Conservation (phyloP, 2,797 vertebrate species). For the Molossus molossus region DNA sequence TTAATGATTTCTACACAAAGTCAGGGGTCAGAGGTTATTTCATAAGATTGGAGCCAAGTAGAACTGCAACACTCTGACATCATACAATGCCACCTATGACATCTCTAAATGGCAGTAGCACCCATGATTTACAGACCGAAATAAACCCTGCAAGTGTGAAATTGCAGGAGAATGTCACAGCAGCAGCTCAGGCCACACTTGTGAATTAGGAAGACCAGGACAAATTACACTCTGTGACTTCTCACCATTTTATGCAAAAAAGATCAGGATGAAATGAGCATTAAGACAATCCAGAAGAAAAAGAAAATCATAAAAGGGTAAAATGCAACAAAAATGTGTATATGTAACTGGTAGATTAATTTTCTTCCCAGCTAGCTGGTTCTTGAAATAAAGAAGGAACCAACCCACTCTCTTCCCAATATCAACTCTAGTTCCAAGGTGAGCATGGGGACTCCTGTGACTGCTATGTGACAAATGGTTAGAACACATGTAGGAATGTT, state of each 20-base stretch:
- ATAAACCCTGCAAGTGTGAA: background rate
- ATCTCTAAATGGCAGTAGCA: background rate
- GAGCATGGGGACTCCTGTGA: background rate
- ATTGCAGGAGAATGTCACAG: background rate
- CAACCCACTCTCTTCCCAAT: background rate
- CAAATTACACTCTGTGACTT: background rate
- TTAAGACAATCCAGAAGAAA: background rate
- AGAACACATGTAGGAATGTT: background rate
- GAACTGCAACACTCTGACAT: background rate
- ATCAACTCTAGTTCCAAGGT: background rate
- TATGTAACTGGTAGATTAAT: background rate
- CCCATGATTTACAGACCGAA: background rate
- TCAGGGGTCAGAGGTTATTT: background rate
- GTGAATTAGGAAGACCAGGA: background rate
- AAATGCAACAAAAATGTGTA: background rate
- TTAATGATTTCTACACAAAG: conserved; percentile 19
- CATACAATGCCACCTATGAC: background rate
- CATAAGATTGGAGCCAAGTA: background rate
- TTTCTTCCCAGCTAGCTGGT: background rate
- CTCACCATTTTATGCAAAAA: background rate
- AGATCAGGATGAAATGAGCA: conserved; percentile 6
- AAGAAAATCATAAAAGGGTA: conserved; percentile 17
- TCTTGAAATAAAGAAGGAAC: background rate
- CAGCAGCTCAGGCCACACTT: background rate
- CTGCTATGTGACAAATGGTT: background rate